These are phyloP conservation scores for Zophobas morio DNA, from an alignment of 1,140 invertebrate species.

Conservation along the genomic window DNA sequence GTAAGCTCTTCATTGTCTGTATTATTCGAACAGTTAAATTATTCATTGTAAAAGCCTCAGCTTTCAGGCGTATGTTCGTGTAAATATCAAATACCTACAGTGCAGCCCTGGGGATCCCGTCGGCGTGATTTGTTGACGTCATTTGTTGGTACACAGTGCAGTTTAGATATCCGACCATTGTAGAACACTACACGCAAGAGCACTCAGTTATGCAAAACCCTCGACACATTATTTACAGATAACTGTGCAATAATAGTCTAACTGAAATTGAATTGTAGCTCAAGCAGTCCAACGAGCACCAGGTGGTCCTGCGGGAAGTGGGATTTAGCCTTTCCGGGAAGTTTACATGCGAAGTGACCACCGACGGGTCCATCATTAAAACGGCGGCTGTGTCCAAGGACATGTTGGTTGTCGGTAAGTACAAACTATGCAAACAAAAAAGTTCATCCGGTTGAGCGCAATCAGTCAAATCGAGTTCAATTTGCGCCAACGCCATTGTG, in stretches of 20 bases:
- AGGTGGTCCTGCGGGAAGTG: slow-evolving; percentile 80
- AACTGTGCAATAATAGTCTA: slow-evolving; percentile 7
- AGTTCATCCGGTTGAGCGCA: too few relatives aligned
- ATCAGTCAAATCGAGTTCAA: too few relatives aligned
- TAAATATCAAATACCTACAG: too few relatives aligned
- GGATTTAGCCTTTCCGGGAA: slow-evolving; percentile 82
- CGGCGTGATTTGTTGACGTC: too few relatives aligned
- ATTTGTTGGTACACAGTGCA: too few relatives aligned
- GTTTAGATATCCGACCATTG: neutral
- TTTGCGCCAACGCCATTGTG: too few relatives aligned
- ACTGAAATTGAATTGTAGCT: slow-evolving; percentile 71
- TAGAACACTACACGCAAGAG: neutral
- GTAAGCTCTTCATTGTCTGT: too few relatives aligned
- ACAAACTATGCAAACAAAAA: slow-evolving; percentile 16
- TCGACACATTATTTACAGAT: slow-evolving; percentile 27
- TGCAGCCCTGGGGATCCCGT: too few relatives aligned
- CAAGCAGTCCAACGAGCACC: slow-evolving; percentile 79
- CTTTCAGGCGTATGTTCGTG: too few relatives aligned
- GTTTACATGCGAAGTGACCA: slow-evolving; percentile 89
- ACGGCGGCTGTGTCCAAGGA: slow-evolving; percentile 76
- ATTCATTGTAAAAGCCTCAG: too few relatives aligned
- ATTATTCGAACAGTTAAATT: too few relatives aligned
- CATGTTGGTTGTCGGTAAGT: slow-evolving; percentile 84
- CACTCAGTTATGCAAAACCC: slow-evolving; percentile 13
- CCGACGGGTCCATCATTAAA: slow-evolving; percentile 82